phyloP scores from a whole-genome alignment of 2,797 vertebrate species.

The Coregonus suidteri region DNA sequence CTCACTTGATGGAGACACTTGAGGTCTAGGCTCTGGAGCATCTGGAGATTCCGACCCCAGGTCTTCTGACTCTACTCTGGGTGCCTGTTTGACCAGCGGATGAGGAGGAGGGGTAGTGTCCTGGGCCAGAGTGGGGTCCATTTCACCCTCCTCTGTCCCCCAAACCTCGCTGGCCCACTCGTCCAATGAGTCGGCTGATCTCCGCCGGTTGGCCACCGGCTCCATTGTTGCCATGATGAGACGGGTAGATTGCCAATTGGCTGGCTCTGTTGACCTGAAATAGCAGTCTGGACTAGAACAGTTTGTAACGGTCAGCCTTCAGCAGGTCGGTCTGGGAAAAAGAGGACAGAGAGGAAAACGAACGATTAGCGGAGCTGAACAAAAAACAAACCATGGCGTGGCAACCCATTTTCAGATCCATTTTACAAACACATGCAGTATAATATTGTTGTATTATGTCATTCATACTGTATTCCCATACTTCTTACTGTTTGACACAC shows the following conservation, averaged over 20 bases:
- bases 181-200: conserved; percentile 34
- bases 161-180: conserved; percentile 42
- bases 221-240: conserved; percentile 60
- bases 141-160: conserved; percentile 24
- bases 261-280: conserved; percentile 39
- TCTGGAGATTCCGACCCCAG: conserved; percentile 37
- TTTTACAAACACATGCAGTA: conserved; percentile 22
- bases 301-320: conserved; percentile 33
- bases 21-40: conserved; percentile 13
- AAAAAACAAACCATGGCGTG: conserved; percentile 20
- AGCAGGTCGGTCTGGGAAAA: conserved; percentile 48
- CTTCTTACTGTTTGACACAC: conserved; percentile 5
- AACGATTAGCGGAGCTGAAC: conserved; percentile 41
- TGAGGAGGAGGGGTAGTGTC: background rate
- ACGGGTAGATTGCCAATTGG: background rate
- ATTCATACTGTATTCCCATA: background rate
- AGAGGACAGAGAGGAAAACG: conserved; percentile 20
- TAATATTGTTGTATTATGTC: conserved; percentile 35
- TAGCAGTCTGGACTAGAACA: conserved; percentile 27
- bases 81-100: conserved; percentile 43
- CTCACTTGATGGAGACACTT: conserved; percentile 7
- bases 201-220: conserved; percentile 38
- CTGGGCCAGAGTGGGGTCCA: conserved; percentile 2
- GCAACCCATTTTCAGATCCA: conserved; percentile 20
- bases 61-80: conserved; percentile 48